Conservation (phyloP, 2,888 invertebrate species). For the Hirtodrosophila alboralis region DNA sequence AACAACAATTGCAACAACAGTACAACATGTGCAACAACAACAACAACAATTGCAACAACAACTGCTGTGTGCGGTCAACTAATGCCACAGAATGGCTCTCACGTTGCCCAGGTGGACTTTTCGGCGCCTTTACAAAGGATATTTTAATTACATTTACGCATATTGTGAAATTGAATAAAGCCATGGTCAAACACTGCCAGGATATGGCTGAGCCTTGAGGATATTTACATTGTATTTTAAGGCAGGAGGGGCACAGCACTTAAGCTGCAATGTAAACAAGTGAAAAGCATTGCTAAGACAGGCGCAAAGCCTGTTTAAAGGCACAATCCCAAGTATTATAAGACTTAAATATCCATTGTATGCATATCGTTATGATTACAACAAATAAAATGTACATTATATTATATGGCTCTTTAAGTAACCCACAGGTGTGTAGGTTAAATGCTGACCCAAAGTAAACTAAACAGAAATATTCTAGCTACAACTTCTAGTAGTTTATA, state of each 20-base stretch:
- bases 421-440: not conserved
- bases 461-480: too few relatives aligned
- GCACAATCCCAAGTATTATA: conserved; percentile 17
- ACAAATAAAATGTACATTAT: conserved; percentile 34
- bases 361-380: conserved; percentile 49
- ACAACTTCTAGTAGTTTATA: too few relatives aligned
- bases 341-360: conserved; percentile 39
- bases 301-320: conserved; percentile 48
- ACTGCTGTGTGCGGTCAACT: conserved; percentile 62
- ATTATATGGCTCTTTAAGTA: conserved; percentile 45
- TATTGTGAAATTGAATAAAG: conserved; percentile 73
- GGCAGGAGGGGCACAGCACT: conserved; percentile 23
- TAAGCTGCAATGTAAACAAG: conserved; percentile 71
- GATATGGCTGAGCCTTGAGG: not conserved
- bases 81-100: conserved; percentile 69
- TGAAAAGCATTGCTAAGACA: conserved; percentile 64
- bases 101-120: conserved; percentile 63
- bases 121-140: conserved; percentile 69
- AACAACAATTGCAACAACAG: conserved; percentile 12
- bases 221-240: conserved; percentile 1
- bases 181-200: conserved; percentile 18
- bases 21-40: conserved; percentile 13
- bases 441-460: too few relatives aligned
- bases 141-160: conserved; percentile 78
- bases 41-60: conserved; percentile 38